Percentiles rank a stretch among this genome's conserved stretches.
These are phyloP conservation scores for Montifringilla adamsi DNA, from an alignment of 2,113 vertebrate species.

Conservation along the genomic window DNA sequence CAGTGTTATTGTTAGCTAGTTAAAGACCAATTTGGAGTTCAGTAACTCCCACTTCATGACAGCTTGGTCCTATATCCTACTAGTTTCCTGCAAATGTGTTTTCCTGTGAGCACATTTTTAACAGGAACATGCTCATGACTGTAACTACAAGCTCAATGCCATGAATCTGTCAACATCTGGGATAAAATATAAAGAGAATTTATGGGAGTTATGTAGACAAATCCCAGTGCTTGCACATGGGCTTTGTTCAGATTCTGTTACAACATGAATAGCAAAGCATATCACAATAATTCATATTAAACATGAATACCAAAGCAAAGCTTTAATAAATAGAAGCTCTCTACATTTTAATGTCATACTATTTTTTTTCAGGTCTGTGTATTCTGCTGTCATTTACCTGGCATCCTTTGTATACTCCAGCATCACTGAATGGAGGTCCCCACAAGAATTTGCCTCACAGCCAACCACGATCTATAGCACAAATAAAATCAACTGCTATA, in stretches of 20 bases:
- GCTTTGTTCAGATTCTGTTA: not conserved
- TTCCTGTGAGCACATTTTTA: not conserved
- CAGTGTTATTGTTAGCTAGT: not conserved
- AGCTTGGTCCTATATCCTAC: not conserved
- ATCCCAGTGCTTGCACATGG: not conserved
- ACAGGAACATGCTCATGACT: not conserved
- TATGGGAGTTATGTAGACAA: not conserved
- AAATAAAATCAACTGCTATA: slow-evolving; percentile 28
- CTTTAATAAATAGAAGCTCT: slow-evolving; percentile 2
- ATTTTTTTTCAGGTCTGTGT: not conserved
- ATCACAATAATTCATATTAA: not conserved
- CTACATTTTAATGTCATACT: not conserved
- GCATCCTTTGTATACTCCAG: slow-evolving; percentile 96
- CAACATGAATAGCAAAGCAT: not conserved
- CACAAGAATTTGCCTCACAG: slow-evolving; percentile 92
- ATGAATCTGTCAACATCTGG: slow-evolving; percentile 12
- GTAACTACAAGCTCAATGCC: not conserved
- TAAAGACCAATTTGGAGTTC: not conserved
- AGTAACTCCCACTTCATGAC: not conserved
- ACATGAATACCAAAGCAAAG: not conserved
- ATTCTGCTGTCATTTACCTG: slow-evolving; percentile 75
- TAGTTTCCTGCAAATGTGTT: not conserved
- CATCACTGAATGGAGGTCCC: slow-evolving; percentile 94
- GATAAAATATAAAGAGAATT: slow-evolving; percentile 21
- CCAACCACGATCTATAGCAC: slow-evolving; percentile 92